Evolutionary conservation across 2,888 invertebrate genomes (phyloP).

Genomic region (Yponomeuta evonymella): DNA sequence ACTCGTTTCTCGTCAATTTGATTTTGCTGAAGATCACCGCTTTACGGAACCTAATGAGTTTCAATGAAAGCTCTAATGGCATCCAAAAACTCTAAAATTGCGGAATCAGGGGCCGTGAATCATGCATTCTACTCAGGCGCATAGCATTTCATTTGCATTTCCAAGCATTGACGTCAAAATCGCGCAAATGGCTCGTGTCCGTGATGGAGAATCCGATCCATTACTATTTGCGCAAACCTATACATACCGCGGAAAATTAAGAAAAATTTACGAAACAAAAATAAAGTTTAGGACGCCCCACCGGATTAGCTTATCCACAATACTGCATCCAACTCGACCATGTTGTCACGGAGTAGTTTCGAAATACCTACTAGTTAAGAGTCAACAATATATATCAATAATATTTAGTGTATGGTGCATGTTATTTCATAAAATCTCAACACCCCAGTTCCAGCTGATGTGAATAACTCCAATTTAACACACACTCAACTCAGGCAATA

Average conservation of each 20-base stretch:
- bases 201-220: slow-evolving; percentile 29
- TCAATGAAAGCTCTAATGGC: not conserved
- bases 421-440: slow-evolving; percentile 38
- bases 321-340: slow-evolving; percentile 26
- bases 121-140: slow-evolving; percentile 32
- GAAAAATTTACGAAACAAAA: not conserved
- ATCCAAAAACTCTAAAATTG: not conserved
- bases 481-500: not conserved
- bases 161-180: slow-evolving; percentile 53
- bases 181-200: slow-evolving; percentile 34
- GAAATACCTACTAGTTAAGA: slow-evolving; percentile 32
- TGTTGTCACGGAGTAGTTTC: slow-evolving; percentile 13
- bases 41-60: not conserved
- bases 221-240: not conserved
- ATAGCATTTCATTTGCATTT: slow-evolving; percentile 40
- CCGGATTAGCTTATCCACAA: slow-evolving; percentile 46
- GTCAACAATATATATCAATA: slow-evolving; percentile 49
- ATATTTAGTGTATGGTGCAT: slow-evolving; percentile 28
- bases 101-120: slow-evolving; percentile 41
- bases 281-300: slow-evolving; percentile 11
- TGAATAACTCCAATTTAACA: slow-evolving; percentile 2
- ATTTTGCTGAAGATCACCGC: too few species aligned
- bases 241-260: not conserved
- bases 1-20: too few species aligned
- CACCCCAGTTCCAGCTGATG: slow-evolving; percentile 19